Percentiles rank a stretch among this genome's conserved stretches.
phyloP scores from a whole-genome alignment of 2,113 vertebrate genomes.

The Platichthys flesus region DNA sequence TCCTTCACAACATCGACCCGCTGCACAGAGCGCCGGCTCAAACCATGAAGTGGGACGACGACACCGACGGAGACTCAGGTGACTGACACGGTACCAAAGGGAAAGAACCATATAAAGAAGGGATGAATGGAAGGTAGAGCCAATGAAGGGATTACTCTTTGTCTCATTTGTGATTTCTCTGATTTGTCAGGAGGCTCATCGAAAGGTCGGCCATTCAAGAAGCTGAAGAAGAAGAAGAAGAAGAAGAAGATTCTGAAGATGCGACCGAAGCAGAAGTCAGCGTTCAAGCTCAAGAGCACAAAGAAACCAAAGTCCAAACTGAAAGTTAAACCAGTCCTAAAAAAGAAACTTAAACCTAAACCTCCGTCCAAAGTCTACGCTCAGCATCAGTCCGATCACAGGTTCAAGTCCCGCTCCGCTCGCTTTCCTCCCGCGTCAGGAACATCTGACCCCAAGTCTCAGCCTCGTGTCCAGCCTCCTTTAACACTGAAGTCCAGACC shows the following conservation, averaged over 20 bases:
- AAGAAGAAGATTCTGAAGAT: no score
- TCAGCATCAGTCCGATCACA: conserved; percentile 2
- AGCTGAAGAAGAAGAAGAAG: conserved; percentile 1
- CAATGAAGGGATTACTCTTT: neutral
- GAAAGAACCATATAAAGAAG: neutral
- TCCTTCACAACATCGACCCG: conserved; percentile 97
- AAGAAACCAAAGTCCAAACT: conserved; percentile 38
- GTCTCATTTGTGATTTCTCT: conserved; percentile 2
- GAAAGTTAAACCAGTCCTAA: conserved; percentile 17
- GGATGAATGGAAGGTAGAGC: neutral
- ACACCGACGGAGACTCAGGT: conserved; percentile 14
- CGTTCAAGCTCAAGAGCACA: conserved; percentile 47
- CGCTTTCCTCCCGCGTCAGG: neutral
- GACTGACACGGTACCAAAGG: neutral
- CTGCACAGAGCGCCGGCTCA: conserved; percentile 85
- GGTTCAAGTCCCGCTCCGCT: neutral
- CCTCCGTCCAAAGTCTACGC: conserved; percentile 15
- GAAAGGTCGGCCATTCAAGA: conserved; percentile 31
- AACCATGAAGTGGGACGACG: conserved; percentile 22
- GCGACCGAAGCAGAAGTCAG: conserved; percentile 38
- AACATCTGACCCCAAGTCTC: conserved; percentile 2
- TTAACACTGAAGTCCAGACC: conserved; percentile 32
- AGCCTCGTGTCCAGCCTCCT: neutral
- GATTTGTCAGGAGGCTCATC: neutral
- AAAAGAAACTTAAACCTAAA: conserved; percentile 24